Evolutionary conservation across 2,888 invertebrate species (phyloP), one percentile per base, ranked within the genome.

Genomic region (Heliconius charithonia): DNA sequence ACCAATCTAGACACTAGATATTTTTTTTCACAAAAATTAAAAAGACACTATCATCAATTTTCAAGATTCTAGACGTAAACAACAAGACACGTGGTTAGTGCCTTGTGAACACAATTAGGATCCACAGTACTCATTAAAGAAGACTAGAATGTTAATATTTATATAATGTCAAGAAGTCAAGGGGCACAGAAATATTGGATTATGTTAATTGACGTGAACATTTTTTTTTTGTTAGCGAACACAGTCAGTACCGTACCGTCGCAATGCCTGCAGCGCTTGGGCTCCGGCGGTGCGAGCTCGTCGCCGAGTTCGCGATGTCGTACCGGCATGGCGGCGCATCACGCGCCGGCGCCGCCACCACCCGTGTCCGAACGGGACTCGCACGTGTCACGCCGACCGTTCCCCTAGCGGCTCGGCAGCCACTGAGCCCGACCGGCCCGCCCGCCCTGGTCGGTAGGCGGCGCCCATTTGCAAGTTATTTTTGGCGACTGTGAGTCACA

Each of bases 181-280:
- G 27, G 25, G 22, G 16, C 2, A 65, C 25, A 56, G 1, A 32
- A n/a, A 32, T 9, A 22, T 65, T 29, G 37, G 71, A 59, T 37
- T 41, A 29, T 27, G 29, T 70, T 71, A 56, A 37, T 41, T 32
- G 37, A 41, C 16, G 45, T 63, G n/a, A 27, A 59, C 12, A 32
- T 45, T 25, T 41, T 3, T n/a, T 59, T 1, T 74, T 59, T 62
- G 32, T 41, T 59, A 63, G 63, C 27, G 0, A 79, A 72, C 29
- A 41, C 56, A 75, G 65, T 41, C 71, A 56, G 80, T 84, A 90
- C 88, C 90, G 89, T 97, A 97, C 97, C 97, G 97, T 97, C 97
- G 97, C 97, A 97, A 95, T 97, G 97, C 96, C 97, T 97, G 97
- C 97, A 97, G 97, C 97, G 97, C 96, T 97, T 97, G 95, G 97